phyloP scores from a whole-genome alignment of 2,797 vertebrate species.

The Sebastes baramenuke region DNA sequence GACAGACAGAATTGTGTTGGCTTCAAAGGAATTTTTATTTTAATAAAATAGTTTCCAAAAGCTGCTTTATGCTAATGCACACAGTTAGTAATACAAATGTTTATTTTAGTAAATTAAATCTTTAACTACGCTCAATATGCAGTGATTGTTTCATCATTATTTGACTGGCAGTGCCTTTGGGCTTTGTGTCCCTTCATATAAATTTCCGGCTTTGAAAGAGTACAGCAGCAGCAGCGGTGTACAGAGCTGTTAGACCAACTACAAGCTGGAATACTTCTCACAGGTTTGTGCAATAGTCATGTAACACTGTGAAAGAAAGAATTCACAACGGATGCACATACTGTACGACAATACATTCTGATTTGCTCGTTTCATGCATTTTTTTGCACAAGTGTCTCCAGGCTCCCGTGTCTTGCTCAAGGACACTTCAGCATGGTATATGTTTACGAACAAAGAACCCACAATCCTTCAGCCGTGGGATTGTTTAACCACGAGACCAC shows the following conservation, averaged over 20 bases:
- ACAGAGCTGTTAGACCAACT: constrained; percentile 14
- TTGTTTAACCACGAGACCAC: constrained; percentile 57
- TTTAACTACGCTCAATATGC: constrained; percentile 41
- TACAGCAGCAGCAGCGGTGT: not conserved
- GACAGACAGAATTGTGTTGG: constrained; percentile 10
- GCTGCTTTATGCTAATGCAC: constrained; percentile 15
- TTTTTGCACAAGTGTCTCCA: not conserved
- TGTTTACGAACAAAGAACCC: constrained; percentile 40
- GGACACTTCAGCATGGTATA: constrained; percentile 26
- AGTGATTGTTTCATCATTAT: constrained; percentile 55
- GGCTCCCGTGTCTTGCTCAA: constrained; percentile 13
- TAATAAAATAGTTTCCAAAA: constrained; percentile 9
- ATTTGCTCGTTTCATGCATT: constrained; percentile 7
- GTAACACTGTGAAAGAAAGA: constrained; percentile 56
- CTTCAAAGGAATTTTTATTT: constrained; percentile 27
- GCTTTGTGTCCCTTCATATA: constrained; percentile 52
- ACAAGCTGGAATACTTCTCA: constrained; percentile 4
- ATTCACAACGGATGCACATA: constrained; percentile 1
- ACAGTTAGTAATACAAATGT: constrained; percentile 32
- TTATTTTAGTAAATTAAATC: constrained; percentile 56
- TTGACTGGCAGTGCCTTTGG: constrained; percentile 49
- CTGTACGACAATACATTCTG: not conserved
- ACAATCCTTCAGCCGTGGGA: constrained; percentile 23
- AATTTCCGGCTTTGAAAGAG: constrained; percentile 36
- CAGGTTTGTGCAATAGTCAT: constrained; percentile 54